Percentiles rank a stretch among this genome's conserved stretches.
phyloP scores from a whole-genome alignment of 2,113 vertebrate species.

The Oryzias javanicus region DNA sequence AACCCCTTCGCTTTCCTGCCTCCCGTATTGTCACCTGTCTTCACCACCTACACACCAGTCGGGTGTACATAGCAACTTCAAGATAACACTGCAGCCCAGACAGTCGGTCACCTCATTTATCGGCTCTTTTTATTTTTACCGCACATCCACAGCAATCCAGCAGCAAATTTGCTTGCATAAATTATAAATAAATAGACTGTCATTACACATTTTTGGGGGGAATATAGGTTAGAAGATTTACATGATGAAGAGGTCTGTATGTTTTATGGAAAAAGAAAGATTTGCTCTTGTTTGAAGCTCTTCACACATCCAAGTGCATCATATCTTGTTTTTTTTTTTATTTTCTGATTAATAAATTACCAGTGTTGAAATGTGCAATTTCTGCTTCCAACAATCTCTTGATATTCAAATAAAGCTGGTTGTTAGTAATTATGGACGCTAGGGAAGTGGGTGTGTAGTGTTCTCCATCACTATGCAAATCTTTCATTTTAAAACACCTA shows the following conservation, averaged over 20 bases:
- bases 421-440: conserved; percentile 35
- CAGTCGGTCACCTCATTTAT: conserved; percentile 66
- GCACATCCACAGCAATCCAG: conserved; percentile 28
- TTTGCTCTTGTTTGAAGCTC: conserved; percentile 8
- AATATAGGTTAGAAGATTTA: not conserved
- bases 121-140: conserved; percentile 45
- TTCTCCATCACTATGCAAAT: conserved; percentile 72
- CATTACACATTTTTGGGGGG: not conserved
- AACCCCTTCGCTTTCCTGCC: conserved; percentile 24
- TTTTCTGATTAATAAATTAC: conserved; percentile 24
- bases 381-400: conserved; percentile 44
- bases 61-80: conserved; percentile 49
- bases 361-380: conserved; percentile 23
- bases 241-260: not conserved
- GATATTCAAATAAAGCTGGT: conserved; percentile 65
- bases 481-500: conserved; percentile 42
- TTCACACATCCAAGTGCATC: not conserved
- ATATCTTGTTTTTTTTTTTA: conserved; percentile 11
- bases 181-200: conserved; percentile 10
- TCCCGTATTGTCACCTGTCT: conserved; percentile 65
- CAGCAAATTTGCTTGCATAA: conserved; percentile 24
- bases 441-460: conserved; percentile 22
- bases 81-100: conserved; percentile 55
- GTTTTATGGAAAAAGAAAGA: not conserved
- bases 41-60: conserved; percentile 65